A percentile compares a stretch with the other conserved stretches of the same genome.
These are phyloP conservation scores for Neotoma lepida DNA, from an alignment of 2,113 vertebrate species.

Conservation along the genomic window DNA sequence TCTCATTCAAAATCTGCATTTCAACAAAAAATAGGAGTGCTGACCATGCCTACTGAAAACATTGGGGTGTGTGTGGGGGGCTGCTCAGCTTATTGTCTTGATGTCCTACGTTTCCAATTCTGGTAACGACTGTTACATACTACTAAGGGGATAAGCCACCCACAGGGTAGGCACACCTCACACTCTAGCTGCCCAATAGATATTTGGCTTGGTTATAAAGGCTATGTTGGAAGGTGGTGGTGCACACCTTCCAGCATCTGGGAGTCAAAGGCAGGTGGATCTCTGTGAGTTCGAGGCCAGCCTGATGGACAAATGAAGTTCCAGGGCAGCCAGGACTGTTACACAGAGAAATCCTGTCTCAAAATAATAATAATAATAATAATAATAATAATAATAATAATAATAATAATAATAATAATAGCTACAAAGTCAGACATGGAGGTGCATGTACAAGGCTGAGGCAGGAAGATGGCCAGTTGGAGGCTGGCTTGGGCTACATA, in stretches of 20 bases:
- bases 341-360: background rate
- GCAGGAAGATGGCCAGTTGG: background rate
- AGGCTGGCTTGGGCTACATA: background rate
- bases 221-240: background rate
- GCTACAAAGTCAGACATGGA: background rate
- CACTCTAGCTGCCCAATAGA: background rate
- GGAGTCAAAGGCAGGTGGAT: background rate
- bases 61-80: background rate
- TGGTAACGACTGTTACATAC: rapidly evolving
- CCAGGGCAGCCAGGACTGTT: background rate
- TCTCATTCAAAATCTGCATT: background rate
- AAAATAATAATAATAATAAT: no score
- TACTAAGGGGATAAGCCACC: background rate
- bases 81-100: rapidly evolving
- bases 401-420: background rate
- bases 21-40: background rate
- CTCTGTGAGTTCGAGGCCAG: background rate
- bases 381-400: no score
- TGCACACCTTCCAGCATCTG: background rate
- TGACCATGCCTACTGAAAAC: background rate
- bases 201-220: background rate
- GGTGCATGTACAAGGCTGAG: background rate
- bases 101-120: background rate
- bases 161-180: background rate
- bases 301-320: background rate